Conservation (phyloP, 2,113 vertebrate genomes). For the Rhabdomys dilectus region DNA sequence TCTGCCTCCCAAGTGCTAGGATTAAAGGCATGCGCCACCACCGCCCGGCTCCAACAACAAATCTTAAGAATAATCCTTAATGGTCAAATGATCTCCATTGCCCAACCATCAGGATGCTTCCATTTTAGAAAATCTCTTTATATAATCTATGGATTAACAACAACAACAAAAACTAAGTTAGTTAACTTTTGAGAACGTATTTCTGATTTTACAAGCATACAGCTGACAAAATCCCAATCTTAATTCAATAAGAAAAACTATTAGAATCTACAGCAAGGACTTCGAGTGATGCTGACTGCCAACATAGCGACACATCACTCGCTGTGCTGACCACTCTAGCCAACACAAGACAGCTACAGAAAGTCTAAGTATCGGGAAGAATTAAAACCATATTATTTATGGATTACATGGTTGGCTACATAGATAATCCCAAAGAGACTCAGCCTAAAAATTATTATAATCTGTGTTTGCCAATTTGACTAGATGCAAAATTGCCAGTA, state of each 20-base stretch:
- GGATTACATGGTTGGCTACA: neutral
- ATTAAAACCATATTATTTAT: slow-evolving; percentile 10
- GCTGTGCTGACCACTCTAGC: neutral
- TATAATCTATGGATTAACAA: neutral
- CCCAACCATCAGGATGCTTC: neutral
- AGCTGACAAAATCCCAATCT: neutral
- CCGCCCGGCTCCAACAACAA: no score
- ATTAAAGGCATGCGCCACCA: no score
- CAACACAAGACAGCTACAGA: neutral
- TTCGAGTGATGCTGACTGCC: neutral
- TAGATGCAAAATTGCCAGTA: neutral
- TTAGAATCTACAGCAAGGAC: neutral
- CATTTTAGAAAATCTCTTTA: neutral
- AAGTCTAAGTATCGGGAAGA: neutral
- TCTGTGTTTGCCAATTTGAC: neutral
- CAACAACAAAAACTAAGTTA: neutral
- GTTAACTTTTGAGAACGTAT: neutral
- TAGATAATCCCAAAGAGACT: neutral
- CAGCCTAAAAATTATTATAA: neutral
- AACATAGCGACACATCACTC: neutral
- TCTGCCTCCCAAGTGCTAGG: no score
- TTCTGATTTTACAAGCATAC: neutral
- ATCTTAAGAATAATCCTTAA: neutral
- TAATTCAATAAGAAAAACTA: neutral
- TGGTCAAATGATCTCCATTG: neutral